Evolutionary conservation across 2,797 vertebrate genomes (phyloP), one percentile per base, ranked within the genome.

Genomic region (Acridotheres tristis): DNA sequence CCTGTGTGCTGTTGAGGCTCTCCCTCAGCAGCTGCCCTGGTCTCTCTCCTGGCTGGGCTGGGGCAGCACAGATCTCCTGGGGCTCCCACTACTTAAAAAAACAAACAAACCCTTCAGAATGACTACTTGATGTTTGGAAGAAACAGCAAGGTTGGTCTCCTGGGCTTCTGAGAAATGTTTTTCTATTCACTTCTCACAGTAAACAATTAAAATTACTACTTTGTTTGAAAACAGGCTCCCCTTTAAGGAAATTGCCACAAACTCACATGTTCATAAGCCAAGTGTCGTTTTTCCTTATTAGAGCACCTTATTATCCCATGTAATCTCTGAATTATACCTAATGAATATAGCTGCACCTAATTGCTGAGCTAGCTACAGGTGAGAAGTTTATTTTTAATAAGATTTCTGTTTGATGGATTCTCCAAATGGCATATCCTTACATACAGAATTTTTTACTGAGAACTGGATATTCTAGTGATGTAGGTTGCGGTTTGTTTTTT

Each of bases 241-340:
- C 36, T 88, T 32, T 42, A 67, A 93, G 69, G 76, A 87, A 92
- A 59, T 65, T 65, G 62, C 61, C 15, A 21, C 61, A 51, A 83
- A 68, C 29, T 7, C 25, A 9, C 21, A 9, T 8, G 27, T 79
- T 93, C 58, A 62, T 77, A 95, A 92, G 51, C 54, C 5, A 27
- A 86, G n/a, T 29, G 47, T 68, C 0, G 2, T 75, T 93, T 76
- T 74, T 79, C 63, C 62, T 50, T 82, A 74, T 96, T 97, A 94
- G 51, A 62, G 86, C 8, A 53, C 74, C 57, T 38, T 84, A 74
- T 91, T 91, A 91, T 82, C 72, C 72, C 53, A 48, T 47, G 34
- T 91, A 94, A 92, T 94, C 91, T 93, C 86, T 89, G 90, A 89
- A 93, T 97, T 95, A 88, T 66, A 91, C 23, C 57, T 96, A 93